Base-by-base conservation (phyloP, 35 echinoderm and acorn worm species). In the Ophiothrix spiculata region DNA sequence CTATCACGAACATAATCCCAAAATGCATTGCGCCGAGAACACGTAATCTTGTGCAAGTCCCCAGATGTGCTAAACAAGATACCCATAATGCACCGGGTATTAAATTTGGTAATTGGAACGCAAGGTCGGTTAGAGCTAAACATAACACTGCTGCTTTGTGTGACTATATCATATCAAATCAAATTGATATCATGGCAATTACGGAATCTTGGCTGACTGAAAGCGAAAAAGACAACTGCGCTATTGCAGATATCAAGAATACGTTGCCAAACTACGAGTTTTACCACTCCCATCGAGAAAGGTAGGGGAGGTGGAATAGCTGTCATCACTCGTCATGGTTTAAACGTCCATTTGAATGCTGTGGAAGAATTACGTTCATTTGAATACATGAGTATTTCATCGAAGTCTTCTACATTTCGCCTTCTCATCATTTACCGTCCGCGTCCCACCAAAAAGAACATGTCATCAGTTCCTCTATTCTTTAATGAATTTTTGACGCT, bases 171-270 rank as follows among this genome's bases (percentile, higher is more conserved):
- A 78, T 78, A 1, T 6, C 42, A 17, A 37, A 85, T 35, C 35
- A 38, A 13, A 37, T 90, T 76, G 74, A 85, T 54, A 40, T 90
- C 63, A 21, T 85, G 31, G 88, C 88, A 23, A 75, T 90, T 31
- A 90, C 88, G 2, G 88, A 90, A 37, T 77, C 81, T 1, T 90
- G 88, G 88, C 73, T 90, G 39, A 86, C 81, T 4, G 34, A 76
- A 33, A n/a, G 28, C 33, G 82, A 78, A 41, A 28, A 35, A 76
- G 81, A 90, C 40, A 37, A 90, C 41, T 69, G 33, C n/a, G 63
- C 40, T 35, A 31, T 90, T 40, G 74, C 64, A 1, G 0, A 14
- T 32, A 85, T 85, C 4, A 38, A 40, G 11, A n/a, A 90, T 28
- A 76, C 39, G 15, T 56, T 90, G 17, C 82, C 77, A 29, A 77